Evolutionary conservation across 2,113 vertebrate genomes (phyloP).

Genomic region (Phodopus roborovskii): DNA sequence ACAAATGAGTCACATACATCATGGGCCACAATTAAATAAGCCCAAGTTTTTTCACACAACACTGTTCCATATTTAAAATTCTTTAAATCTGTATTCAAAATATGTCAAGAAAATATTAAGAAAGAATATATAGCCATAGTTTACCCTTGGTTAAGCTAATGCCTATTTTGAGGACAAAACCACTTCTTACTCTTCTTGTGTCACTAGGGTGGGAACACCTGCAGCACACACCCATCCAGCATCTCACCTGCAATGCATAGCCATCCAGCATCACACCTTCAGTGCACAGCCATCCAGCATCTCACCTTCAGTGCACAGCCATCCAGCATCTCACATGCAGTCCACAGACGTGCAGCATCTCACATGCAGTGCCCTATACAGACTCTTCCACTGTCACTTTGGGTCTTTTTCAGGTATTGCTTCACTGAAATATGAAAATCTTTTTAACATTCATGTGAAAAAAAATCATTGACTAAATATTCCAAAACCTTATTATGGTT

Average conservation of each 20-base stretch:
- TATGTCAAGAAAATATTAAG: not conserved
- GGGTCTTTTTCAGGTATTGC: not conserved
- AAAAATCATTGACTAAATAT: not conserved
- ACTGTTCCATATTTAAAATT: not conserved
- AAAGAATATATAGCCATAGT: not conserved
- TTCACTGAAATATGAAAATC: not conserved
- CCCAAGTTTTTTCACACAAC: not conserved
- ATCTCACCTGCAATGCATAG: too few species aligned
- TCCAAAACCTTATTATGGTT: not conserved
- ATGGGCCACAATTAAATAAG: not conserved
- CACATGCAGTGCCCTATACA: not conserved
- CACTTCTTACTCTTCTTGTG: not conserved
- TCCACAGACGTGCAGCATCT: not conserved
- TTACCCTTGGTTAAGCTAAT: not conserved
- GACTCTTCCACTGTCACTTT: not conserved
- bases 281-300: too few species aligned
- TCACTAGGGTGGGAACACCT: not conserved
- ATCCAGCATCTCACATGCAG: not conserved
- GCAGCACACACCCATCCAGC: not conserved
- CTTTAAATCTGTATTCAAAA: not conserved
- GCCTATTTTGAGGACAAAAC: not conserved
- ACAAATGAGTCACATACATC: not conserved
- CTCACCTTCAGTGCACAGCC: not conserved
- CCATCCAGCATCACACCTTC: too few species aligned
- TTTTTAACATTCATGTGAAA: not conserved